Evolutionary conservation across 23 tunicate genomes (phyloP).

Genomic region (Corella eumyota): DNA sequence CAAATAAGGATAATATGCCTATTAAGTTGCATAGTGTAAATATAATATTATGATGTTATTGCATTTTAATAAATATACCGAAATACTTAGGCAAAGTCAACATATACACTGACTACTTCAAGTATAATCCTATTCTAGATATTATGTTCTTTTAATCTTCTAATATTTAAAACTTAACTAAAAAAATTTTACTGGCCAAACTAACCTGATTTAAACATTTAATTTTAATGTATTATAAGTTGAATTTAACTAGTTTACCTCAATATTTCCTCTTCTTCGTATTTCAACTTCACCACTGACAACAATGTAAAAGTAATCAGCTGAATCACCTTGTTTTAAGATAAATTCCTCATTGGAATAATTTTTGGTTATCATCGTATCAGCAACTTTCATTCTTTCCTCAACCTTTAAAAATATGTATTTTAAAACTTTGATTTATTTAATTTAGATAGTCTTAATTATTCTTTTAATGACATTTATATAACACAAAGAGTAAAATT

Average conservation of each 20-base stretch:
- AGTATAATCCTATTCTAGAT: too few species aligned
- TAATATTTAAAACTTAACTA: not conserved
- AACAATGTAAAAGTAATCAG: constrained; percentile 79
- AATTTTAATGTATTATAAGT: not conserved
- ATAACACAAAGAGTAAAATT: too few species aligned
- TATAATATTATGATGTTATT: too few species aligned
- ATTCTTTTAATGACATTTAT: too few species aligned
- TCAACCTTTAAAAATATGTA: constrained; percentile 32
- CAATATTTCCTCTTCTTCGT: constrained; percentile 68
- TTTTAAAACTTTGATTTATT: too few species aligned
- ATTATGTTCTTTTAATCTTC: too few species aligned
- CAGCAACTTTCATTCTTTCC: constrained; percentile 92
- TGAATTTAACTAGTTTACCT: constrained; percentile 8
- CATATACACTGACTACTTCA: too few species aligned
- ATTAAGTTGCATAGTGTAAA: too few species aligned
- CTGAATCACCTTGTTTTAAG: constrained; percentile 65
- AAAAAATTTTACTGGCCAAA: not conserved
- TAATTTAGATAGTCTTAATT: too few species aligned
- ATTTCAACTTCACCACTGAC: constrained; percentile 58
- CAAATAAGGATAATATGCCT: too few species aligned
- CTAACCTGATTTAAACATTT: not conserved
- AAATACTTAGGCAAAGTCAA: too few species aligned
- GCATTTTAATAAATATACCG: too few species aligned
- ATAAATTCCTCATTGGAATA: constrained; percentile 73
- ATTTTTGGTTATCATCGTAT: constrained; percentile 59